Conservation (phyloP, 2,797 vertebrate genomes). For the Protonibea diacanthus region DNA sequence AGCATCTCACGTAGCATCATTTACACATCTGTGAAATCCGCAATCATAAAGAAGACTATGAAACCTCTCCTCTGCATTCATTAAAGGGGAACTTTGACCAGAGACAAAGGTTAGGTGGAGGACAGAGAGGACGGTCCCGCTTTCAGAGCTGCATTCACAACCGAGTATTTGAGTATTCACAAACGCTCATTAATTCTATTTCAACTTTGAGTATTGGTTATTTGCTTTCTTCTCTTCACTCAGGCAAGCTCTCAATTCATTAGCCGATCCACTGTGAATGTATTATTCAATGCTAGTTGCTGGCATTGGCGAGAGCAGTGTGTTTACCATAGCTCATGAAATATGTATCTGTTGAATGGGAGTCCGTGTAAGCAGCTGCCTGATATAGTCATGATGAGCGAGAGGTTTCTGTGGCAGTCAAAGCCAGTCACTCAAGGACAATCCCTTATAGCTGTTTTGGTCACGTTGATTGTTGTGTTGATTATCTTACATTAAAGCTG, state of each 20-base stretch:
- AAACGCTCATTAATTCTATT: constrained; percentile 84
- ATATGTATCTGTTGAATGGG: constrained; percentile 82
- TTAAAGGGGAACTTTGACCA: constrained; percentile 78
- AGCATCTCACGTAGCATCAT: constrained; percentile 77
- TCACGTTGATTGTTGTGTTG: constrained; percentile 68
- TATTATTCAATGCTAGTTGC: constrained; percentile 83
- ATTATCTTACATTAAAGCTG: constrained; percentile 77
- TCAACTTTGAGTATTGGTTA: constrained; percentile 81
- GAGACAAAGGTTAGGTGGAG: constrained; percentile 79
- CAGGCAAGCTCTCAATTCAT: constrained; percentile 84
- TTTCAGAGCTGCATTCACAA: constrained; percentile 65
- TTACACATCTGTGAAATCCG: constrained; percentile 85
- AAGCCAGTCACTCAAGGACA: constrained; percentile 77
- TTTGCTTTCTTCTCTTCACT: constrained; percentile 84
- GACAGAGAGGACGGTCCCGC: constrained; percentile 59
- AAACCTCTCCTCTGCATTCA: constrained; percentile 78
- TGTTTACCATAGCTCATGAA: constrained; percentile 86
- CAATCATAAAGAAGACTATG: constrained; percentile 73
- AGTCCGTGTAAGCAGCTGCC: constrained; percentile 71
- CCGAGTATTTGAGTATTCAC: constrained; percentile 70
- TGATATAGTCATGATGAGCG: constrained; percentile 70
- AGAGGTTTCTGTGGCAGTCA: constrained; percentile 64
- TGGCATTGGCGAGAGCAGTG: constrained; percentile 74
- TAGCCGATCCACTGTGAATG: constrained; percentile 80
- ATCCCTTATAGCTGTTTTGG: constrained; percentile 70